These are phyloP conservation scores for Serinus canaria DNA, from an alignment of 2,113 vertebrate species.

Conservation along the genomic window DNA sequence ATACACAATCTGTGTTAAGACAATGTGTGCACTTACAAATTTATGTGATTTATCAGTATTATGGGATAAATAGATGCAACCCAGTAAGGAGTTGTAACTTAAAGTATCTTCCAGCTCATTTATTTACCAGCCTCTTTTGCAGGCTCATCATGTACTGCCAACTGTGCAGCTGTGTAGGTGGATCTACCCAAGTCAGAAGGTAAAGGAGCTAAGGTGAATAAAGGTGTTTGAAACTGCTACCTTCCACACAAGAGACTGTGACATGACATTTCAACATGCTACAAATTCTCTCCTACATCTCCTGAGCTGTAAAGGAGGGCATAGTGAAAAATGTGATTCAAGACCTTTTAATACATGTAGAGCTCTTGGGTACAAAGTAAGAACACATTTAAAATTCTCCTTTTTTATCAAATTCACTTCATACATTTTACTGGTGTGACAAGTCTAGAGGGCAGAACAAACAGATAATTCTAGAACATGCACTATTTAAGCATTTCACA, in stretches of 20 bases:
- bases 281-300: not conserved
- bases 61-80: not conserved
- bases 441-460: not conserved
- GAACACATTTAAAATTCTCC: not conserved
- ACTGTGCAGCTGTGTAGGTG: not conserved
- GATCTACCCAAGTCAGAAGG: not conserved
- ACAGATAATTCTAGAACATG: not conserved
- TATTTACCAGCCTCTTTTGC: not conserved
- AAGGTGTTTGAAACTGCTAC: not conserved
- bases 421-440: not conserved
- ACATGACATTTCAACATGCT: not conserved
- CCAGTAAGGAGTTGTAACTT: not conserved
- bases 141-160: not conserved
- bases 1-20: not conserved
- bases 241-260: not conserved
- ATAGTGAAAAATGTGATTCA: not conserved
- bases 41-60: not conserved
- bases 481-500: not conserved
- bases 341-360: not conserved
- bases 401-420: not conserved
- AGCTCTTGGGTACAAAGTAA: not conserved
- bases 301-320: not conserved
- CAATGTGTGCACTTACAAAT: not conserved
- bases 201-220: not conserved
- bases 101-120: not conserved